These are phyloP conservation scores for Petrophora chlorosata DNA, from an alignment of 2,888 invertebrate species.

Conservation along the genomic window DNA sequence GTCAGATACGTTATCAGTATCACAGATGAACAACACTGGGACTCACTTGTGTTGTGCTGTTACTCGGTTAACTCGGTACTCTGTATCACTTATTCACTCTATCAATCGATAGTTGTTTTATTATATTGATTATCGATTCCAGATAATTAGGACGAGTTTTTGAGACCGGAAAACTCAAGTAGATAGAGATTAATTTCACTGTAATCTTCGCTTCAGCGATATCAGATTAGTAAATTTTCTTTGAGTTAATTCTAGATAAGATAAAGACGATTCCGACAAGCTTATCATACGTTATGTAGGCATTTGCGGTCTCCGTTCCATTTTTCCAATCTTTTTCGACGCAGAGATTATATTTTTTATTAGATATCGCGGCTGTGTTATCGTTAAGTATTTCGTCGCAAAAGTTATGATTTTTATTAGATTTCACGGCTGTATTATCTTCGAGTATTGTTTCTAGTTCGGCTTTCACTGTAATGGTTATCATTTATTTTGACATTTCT, in stretches of 20 bases:
- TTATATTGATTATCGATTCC: too few relatives aligned
- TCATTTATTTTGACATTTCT: too few relatives aligned
- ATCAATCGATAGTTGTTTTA: too few relatives aligned
- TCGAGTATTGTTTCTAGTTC: too few relatives aligned
- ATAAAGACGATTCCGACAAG: conserved; percentile 60
- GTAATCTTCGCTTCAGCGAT: conserved; percentile 60
- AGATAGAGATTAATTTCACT: conserved; percentile 72
- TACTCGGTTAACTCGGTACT: too few relatives aligned
- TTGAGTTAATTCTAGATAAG: conserved; percentile 59
- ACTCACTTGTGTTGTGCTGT: too few relatives aligned
- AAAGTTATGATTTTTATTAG: background rate
- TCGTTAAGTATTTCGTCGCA: background rate
- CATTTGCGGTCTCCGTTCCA: conserved; percentile 41
- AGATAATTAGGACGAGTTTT: too few relatives aligned
- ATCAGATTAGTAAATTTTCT: conserved; percentile 67
- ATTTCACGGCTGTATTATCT: background rate
- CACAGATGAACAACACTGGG: too few relatives aligned
- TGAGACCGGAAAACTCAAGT: too few relatives aligned
- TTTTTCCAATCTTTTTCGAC: conserved; percentile 16
- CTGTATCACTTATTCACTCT: too few relatives aligned
- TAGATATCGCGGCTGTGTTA: background rate
- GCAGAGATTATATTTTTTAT: conserved; percentile 1
- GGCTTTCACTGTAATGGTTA: too few relatives aligned
- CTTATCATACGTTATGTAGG: conserved; percentile 46
- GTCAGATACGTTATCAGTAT: too few relatives aligned